Base-by-base conservation (phyloP, 1,140 invertebrate genomes). In the Thaumatotibia leucotreta region DNA sequence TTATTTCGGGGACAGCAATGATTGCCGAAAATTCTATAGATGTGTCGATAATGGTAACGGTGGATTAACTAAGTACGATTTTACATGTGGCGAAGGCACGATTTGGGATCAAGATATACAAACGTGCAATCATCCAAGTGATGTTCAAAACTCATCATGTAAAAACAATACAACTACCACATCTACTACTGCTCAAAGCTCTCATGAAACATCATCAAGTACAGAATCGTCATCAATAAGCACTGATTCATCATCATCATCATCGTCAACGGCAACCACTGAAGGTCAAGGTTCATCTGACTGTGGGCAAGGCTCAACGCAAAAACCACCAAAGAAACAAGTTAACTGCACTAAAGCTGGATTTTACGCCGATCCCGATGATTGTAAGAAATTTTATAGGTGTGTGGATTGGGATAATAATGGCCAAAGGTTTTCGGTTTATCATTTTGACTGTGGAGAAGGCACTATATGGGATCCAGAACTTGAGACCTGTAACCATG, bases 301-400 rank as follows among this genome's bases (percentile, higher is more conserved):
- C 6, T 77, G 75, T 61, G 64, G 77, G 17, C 68, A 73, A 67
- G 69, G 63, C 66, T 50, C 71, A 49, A 75, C 72, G 17, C 75
- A 79, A 65, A 76, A 77, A 70, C 76, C 79, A 20, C 61, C 61
- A 62, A 84, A 72, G 63, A 65, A 79, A 62, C 82, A 82, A 49
- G 75, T 88, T 22, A 90, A 72, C 50, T 92, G 91, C 71, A 81
- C 76, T 39, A 79, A 92, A 69, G 92, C 92, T 67, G 96, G 95
- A 31, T 96, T 93, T 80, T 95, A 93, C 77, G 86, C 94, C 9
- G 86, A 96, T 88, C 93, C 94, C 29, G 89, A 87, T 24, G 89
- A 94, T 49, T 96, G 95, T 77, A 92, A 93, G 66, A 95, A 95
- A 79, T 95, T 95, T 78, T 95, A 95, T 74, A 92, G 95, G 67